phyloP scores from a whole-genome alignment of 2,797 vertebrate genomes.

The Heteromormyrus szaboi region DNA sequence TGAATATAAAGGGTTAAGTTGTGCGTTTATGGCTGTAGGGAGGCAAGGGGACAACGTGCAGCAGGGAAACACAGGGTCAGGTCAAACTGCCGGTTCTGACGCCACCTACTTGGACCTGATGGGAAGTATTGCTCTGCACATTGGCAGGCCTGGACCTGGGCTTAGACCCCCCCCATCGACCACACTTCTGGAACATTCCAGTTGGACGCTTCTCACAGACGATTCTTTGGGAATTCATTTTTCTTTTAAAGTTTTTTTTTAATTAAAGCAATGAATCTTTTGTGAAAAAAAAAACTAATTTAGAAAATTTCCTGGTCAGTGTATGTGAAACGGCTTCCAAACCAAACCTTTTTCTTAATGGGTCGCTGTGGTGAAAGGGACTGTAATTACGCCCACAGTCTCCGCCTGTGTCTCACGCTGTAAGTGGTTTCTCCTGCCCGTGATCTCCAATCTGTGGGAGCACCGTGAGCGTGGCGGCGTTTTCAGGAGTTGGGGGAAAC shows the following conservation, averaged over 20 bases:
- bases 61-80: background rate
- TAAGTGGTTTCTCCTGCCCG: slow-evolving; percentile 43
- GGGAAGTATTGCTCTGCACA: background rate
- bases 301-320: background rate
- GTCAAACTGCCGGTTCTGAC: background rate
- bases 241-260: background rate
- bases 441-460: background rate
- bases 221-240: background rate
- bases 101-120: background rate
- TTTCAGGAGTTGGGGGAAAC: background rate
- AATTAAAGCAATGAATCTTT: slow-evolving; percentile 12
- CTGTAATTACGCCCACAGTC: slow-evolving; percentile 43
- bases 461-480: background rate
- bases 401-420: slow-evolving; percentile 52
- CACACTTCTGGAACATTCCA: background rate
- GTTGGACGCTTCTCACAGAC: background rate
- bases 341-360: background rate
- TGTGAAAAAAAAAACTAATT: background rate
- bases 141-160: too few species aligned
- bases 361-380: background rate
- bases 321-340: background rate
- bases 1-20: background rate
- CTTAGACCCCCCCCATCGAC: background rate
- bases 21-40: background rate
- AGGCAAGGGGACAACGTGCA: background rate